Percentiles rank a stretch among this genome's conserved stretches.
These are phyloP conservation scores for Tinea semifulvella DNA, from an alignment of 2,888 invertebrate species.

Conservation along the genomic window DNA sequence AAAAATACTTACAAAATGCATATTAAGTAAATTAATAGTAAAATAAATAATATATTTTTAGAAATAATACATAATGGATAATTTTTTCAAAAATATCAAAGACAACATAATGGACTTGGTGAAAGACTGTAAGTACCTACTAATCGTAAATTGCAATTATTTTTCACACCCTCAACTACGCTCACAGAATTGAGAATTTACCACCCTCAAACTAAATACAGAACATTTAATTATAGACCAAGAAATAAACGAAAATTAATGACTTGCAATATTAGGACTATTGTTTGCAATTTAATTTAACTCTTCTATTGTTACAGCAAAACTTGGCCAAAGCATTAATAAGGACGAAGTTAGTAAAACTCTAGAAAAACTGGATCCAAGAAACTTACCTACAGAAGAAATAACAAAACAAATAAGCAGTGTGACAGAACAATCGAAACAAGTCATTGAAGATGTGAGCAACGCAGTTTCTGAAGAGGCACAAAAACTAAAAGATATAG, in stretches of 20 bases:
- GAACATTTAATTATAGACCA: no score
- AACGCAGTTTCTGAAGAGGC: not conserved
- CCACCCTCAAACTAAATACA: no score
- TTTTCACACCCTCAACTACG: no score
- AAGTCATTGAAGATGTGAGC: conserved; percentile 4
- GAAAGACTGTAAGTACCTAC: conserved; percentile 30
- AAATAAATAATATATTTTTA: not conserved
- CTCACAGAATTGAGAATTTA: no score
- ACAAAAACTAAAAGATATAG: not conserved
- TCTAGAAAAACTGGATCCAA: conserved; percentile 25
- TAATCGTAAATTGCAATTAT: no score
- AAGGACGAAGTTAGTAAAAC: conserved; percentile 28
- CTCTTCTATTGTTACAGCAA: not conserved
- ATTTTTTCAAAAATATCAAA: conserved; percentile 34
- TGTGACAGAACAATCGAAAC: conserved; percentile 21
- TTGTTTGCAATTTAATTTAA: not conserved
- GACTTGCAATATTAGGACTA: no score
- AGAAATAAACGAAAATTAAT: no score
- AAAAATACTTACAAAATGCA: not conserved
- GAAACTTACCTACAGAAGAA: conserved; percentile 25
- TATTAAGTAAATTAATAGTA: not conserved
- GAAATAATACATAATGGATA: conserved; percentile 30
- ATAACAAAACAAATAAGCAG: conserved; percentile 25
- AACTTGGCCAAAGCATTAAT: conserved; percentile 22
- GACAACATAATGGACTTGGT: conserved; percentile 30